phyloP scores from a whole-genome alignment of 2,797 vertebrate species.

The Spinibarbus caldwelli region DNA sequence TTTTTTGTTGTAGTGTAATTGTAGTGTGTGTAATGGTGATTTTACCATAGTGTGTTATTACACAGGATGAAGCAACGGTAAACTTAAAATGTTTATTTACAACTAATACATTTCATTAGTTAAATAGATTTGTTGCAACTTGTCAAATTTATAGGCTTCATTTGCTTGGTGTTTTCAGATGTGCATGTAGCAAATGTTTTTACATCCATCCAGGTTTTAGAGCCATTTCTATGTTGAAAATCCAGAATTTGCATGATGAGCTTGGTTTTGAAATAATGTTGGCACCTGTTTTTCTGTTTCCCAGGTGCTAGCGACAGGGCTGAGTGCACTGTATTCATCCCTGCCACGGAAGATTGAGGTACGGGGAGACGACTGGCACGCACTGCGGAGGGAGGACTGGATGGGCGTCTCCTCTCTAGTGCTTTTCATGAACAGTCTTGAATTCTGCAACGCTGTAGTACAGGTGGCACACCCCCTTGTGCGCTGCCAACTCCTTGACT shows the following conservation, averaged over 20 bases:
- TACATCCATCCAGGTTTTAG: neutral
- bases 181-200: neutral
- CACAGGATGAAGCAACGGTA: neutral
- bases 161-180: neutral
- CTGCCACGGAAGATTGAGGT: conserved; percentile 95
- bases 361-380: conserved; percentile 95
- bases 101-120: neutral
- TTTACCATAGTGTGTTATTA: neutral
- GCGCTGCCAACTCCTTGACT: conserved; percentile 92
- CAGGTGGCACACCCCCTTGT: conserved; percentile 94
- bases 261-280: neutral
- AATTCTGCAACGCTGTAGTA: conserved; percentile 97
- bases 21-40: neutral
- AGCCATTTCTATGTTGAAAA: conserved; percentile 14
- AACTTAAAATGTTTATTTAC: neutral
- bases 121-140: neutral
- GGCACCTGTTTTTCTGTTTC: neutral
- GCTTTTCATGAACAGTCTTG: conserved; percentile 96
- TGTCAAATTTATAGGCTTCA: neutral
- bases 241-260: neutral
- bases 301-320: conserved; percentile 94
- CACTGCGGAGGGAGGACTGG: conserved; percentile 93
- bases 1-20: neutral
- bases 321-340: conserved; percentile 97
- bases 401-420: conserved; percentile 89